Evolutionary conservation across 2,113 vertebrate species (phyloP), one percentile per base, ranked within the genome.

Genomic region (Platichthys stellatus): DNA sequence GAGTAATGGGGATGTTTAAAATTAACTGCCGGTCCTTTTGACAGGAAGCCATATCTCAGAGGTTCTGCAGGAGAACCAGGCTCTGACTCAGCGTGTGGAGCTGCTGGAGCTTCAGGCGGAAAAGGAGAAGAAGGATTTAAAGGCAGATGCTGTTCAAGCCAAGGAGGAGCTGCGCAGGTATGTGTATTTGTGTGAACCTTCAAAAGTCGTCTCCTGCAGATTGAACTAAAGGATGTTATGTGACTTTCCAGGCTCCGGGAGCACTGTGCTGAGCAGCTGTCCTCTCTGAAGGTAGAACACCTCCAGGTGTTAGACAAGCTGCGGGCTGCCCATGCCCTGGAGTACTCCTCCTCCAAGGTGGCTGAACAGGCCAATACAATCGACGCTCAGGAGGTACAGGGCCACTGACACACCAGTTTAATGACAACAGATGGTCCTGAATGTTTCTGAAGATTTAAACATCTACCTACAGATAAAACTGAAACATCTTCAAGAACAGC

Each of bases 291-390:
- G 84, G 91, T 89, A 28, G 93, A 95, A 35, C 95, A 97, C 80
- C 94, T 94, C 56, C 93, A 87, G 78, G 95, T 94, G 65, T 0
- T 96, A 8, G 95, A 98, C 83, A 91, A 88, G 13, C 91, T 97
- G 65, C 85, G 94, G 47, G 95, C 94, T 63, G 77, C 92, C 72
- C 92, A 97, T 10, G 96, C 97, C 40, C 72, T 96, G 53, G 94
- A 98, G 45, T 94, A 97, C 89, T 97, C 97, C 8, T 81, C 94
- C 71, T 98, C 96, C 61, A 96, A 94, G 93, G 92, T 96, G 47
- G 95, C 97, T 38, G 93, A 97, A 69, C 91, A 98, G 51, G 92
- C 90, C 85, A 96, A 93, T 82, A 93, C 94, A 91, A 77, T 97
- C 74, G 92, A 93, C 84, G 73, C 94, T 58, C 96, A 97, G 80